Percentiles rank a stretch among this genome's conserved stretches.
Conservation (phyloP, 2,797 vertebrate genomes). For the Fundulus diaphanus region DNA sequence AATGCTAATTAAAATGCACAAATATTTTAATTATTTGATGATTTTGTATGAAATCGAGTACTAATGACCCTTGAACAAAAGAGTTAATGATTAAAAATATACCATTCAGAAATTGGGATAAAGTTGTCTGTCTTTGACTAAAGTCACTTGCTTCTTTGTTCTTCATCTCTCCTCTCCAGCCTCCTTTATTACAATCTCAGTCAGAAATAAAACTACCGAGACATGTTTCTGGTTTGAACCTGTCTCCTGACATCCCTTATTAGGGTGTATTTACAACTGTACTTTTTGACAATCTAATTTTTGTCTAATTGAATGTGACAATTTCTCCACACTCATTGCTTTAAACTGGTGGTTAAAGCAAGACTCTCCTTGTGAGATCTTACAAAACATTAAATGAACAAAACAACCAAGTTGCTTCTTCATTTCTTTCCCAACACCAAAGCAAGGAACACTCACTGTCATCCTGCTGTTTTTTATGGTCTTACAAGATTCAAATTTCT, state of each 20-base stretch:
- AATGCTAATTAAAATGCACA: no score
- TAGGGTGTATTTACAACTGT: background rate
- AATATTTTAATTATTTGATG: no score
- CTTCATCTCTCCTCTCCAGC: background rate
- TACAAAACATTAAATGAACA: no score
- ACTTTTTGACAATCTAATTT: background rate
- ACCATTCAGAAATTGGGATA: background rate
- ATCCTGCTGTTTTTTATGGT: no score
- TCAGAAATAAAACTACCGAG: background rate
- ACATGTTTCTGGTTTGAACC: background rate
- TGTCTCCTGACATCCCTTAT: background rate
- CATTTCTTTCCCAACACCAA: no score
- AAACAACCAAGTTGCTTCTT: no score
- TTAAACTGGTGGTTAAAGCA: no score
- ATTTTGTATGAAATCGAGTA: background rate
- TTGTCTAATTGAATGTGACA: background rate
- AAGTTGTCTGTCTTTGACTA: background rate
- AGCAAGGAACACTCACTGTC: no score
- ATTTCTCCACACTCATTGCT: no score
- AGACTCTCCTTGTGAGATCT: no score
- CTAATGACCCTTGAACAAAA: background rate
- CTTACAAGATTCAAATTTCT: background rate
- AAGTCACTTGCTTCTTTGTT: background rate
- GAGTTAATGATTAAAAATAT: background rate
- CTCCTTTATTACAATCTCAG: background rate